A percentile compares a stretch with the other conserved stretches of the same genome.
Conservation (phyloP, 2,797 vertebrate genomes). For the Girardinus metallicus region DNA sequence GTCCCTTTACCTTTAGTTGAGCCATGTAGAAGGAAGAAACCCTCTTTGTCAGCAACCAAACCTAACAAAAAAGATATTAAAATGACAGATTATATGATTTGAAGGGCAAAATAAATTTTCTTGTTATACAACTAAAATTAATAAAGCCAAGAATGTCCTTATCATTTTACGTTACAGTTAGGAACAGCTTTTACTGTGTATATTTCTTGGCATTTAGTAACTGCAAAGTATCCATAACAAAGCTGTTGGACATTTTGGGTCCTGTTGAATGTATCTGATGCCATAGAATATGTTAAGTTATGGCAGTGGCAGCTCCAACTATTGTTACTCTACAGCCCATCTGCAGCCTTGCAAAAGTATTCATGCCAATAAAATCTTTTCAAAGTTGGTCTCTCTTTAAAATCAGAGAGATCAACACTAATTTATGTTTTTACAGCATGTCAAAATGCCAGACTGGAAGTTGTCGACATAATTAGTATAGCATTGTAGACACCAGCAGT, state of each 20-base stretch:
- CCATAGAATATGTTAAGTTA: not conserved
- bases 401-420: not conserved
- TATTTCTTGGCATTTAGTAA: not conserved
- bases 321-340: too few relatives aligned
- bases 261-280: not conserved
- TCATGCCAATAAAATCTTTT: too few relatives aligned
- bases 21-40: not conserved
- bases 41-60: not conserved
- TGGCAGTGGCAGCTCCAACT: not conserved
- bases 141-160: not conserved
- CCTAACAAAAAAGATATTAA: not conserved
- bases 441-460: not conserved
- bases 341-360: too few relatives aligned
- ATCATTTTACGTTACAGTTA: not conserved
- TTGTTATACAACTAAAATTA: not conserved
- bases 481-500: not conserved
- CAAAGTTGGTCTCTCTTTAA: not conserved
- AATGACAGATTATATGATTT: not conserved
- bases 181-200: not conserved
- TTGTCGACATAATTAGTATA: not conserved
- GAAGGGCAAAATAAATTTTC: not conserved
- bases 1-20: not conserved
- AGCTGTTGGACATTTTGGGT: not conserved
- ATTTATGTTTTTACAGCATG: not conserved
- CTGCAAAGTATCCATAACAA: not conserved